Base-by-base conservation (phyloP, 2,888 invertebrate genomes). In the Brachypalpus laphriformis region DNA sequence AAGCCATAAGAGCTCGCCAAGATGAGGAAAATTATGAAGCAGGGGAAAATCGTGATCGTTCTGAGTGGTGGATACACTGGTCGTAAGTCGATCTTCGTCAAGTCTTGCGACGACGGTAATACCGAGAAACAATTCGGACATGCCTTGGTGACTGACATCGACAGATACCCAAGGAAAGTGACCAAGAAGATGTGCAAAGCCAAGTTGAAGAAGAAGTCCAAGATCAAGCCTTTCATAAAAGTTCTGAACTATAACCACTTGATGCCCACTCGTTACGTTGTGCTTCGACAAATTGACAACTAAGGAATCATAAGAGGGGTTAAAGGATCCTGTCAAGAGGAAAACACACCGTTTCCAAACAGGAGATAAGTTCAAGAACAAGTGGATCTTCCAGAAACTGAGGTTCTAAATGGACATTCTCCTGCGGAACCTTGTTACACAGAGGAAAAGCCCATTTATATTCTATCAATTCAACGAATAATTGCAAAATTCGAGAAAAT, bases 1-100 rank as follows among this genome's bases (percentile, higher is more conserved):
- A 90, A 89, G 88, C 91, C 89, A 90, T 90, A 89, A 90, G 88
- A 91, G 90, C 89, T 90, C 87, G 81, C 85, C 94, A 96, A 94
- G 92, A 99, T 99, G 98, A 98, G 98, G 94, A 99, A 99, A 94
- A 98, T 99, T 93, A 98, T 99, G 98, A 99, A 98, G 95, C 94
- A 95, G 87, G 98, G 98, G 87, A 99, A 99, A n/a, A n/a, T n/a
- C n/a, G n/a, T n/a, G n/a, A n/a, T n/a, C n/a, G n/a, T n/a, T n/a
- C n/a, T n/a, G n/a, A 96, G 97, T 92, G 99, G 99, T 93, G 97
- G 98, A 93, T 99, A 98, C 94, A 98, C 99, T 86, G 99, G 99
- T 87, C 96, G 98, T 89, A 99, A 99, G 93, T 99, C 98, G 68
- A 96, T 99, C 89, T 96, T 99, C 68, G 95, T 99, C 87, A 97